Evolutionary conservation across 2,888 invertebrate genomes (phyloP).

Genomic region (Tenthredo notha): DNA sequence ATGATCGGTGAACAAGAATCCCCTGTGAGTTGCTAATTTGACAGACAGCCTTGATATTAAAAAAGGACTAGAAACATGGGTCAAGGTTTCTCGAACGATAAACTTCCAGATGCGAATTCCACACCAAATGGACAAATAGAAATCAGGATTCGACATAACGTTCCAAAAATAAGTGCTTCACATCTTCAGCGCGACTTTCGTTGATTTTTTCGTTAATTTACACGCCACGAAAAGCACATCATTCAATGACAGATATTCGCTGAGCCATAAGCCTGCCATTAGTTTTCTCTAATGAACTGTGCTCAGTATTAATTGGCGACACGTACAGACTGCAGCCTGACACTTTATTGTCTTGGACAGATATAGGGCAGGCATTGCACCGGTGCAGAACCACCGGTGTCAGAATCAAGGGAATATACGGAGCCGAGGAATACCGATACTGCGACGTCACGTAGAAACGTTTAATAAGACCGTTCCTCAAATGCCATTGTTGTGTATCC

Average conservation of each 20-base stretch:
- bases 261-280: background rate
- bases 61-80: background rate
- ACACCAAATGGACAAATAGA: background rate
- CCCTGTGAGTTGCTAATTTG: background rate
- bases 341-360: background rate
- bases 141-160: background rate
- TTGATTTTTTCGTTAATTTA: background rate
- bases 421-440: conserved; percentile 10
- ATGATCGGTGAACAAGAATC: conserved; percentile 14
- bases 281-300: background rate
- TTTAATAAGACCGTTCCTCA: conserved; percentile 33
- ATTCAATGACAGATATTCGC: too few species aligned
- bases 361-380: background rate
- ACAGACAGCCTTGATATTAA: conserved; percentile 17
- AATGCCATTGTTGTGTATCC: conserved; percentile 29
- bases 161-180: background rate
- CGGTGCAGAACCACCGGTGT: background rate
- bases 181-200: too few species aligned
- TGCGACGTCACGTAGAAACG: conserved; percentile 25
- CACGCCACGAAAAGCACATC: background rate
- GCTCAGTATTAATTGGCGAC: background rate
- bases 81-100: conserved; percentile 21
- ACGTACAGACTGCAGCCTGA: background rate
- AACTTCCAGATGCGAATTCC: background rate
- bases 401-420: background rate